phyloP scores from a whole-genome alignment of 2,113 vertebrate species.

The Ammodramus savannarum region DNA sequence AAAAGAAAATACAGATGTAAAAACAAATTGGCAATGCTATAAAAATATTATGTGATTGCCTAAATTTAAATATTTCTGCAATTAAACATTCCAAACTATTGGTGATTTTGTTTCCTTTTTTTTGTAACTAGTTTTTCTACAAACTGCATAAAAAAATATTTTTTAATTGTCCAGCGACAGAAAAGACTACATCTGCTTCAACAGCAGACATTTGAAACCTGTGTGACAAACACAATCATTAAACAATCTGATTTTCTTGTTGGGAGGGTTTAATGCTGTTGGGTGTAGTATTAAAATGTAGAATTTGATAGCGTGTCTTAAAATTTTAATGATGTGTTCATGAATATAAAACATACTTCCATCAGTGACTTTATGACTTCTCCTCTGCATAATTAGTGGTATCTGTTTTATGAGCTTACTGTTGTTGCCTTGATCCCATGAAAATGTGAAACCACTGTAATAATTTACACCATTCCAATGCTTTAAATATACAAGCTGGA shows the following conservation, averaged over 20 bases:
- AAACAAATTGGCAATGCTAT: neutral
- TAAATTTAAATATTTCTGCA: constrained; percentile 26
- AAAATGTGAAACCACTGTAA: constrained; percentile 82
- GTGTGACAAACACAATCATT: constrained; percentile 77
- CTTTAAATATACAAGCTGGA: constrained; percentile 66
- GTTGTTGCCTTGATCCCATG: constrained; percentile 81
- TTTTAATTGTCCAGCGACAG: constrained; percentile 59
- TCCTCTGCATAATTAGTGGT: constrained; percentile 85
- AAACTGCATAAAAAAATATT: constrained; percentile 36
- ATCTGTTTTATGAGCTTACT: constrained; percentile 86
- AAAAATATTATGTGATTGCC: constrained; percentile 8
- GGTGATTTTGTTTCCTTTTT: neutral
- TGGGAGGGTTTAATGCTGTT: constrained; percentile 78
- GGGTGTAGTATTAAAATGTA: constrained; percentile 80
- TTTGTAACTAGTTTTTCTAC: neutral
- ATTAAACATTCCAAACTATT: neutral
- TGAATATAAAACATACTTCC: constrained; percentile 83
- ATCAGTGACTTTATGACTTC: constrained; percentile 80
- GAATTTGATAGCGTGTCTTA: constrained; percentile 83
- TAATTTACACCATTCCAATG: constrained; percentile 76
- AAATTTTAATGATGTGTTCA: constrained; percentile 87
- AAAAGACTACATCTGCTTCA: constrained; percentile 68
- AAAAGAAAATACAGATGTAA: constrained; percentile 23
- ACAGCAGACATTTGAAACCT: constrained; percentile 76
- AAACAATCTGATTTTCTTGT: constrained; percentile 82